Conservation (phyloP, 1,140 invertebrate genomes). For the Drosophila willistoni region DNA sequence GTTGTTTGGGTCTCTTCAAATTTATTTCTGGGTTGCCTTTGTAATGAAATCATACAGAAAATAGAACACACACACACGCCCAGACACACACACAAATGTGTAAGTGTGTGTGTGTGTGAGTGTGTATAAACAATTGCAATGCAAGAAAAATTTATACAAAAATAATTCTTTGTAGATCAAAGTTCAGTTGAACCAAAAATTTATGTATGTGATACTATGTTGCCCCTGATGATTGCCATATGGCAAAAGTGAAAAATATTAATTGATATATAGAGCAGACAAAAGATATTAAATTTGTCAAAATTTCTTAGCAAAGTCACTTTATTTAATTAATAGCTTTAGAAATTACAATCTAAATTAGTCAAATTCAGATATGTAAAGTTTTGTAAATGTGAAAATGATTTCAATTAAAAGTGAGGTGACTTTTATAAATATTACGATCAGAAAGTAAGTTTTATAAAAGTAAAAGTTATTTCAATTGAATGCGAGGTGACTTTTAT, state of each 20-base stretch:
- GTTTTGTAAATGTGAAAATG: too few relatives aligned
- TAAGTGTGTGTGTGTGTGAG: neutral
- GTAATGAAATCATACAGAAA: slow-evolving; percentile 64
- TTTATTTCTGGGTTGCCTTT: slow-evolving; percentile 29
- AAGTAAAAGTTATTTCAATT: too few relatives aligned
- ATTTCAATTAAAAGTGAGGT: too few relatives aligned
- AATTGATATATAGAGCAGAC: neutral
- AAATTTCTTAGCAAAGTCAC: too few relatives aligned
- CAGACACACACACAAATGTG: too few relatives aligned
- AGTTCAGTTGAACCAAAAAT: slow-evolving; percentile 47
- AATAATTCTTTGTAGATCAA: slow-evolving; percentile 58
- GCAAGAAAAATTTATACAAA: slow-evolving; percentile 36
- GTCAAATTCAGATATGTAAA: too few relatives aligned
- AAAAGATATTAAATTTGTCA: neutral
- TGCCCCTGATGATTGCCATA: slow-evolving; percentile 2
- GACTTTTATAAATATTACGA: too few relatives aligned
- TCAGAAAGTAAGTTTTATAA: too few relatives aligned
- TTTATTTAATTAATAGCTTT: too few relatives aligned
- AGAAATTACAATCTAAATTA: too few relatives aligned
- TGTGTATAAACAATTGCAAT: slow-evolving; percentile 22
- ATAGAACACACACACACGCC: slow-evolving; percentile 45
- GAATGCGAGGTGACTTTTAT: too few relatives aligned
- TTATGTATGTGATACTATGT: slow-evolving; percentile 20
- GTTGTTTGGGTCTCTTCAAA: slow-evolving; percentile 14
- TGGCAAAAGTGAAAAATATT: slow-evolving; percentile 25